A percentile compares a stretch with the other conserved stretches of the same genome.
Evolutionary conservation across 2,797 vertebrate species (phyloP).

Genomic region (Lepilemur septentrionalis): DNA sequence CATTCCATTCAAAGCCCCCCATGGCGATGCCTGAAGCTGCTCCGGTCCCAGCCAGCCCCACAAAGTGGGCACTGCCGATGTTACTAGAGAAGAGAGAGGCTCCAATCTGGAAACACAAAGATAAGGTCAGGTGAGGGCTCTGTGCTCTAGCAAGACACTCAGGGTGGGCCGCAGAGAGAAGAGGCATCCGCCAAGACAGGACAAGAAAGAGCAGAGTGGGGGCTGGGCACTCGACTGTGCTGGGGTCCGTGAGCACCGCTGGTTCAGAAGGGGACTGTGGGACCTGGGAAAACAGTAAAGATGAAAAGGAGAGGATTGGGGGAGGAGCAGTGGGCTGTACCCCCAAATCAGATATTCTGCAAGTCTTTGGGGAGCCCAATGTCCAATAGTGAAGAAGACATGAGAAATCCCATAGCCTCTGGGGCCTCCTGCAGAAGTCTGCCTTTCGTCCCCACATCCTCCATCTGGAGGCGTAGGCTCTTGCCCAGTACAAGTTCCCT

Average conservation of each 20-base stretch:
- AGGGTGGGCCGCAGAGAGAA: background rate
- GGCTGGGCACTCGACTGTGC: background rate
- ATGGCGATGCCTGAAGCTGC: constrained; percentile 92
- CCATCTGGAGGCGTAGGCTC: background rate
- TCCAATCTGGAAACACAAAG: constrained; percentile 89
- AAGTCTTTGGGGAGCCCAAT: background rate
- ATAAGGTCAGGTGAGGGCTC: background rate
- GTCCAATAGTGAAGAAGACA: background rate
- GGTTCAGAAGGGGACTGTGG: background rate
- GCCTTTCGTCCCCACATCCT: background rate
- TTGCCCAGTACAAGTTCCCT: background rate
- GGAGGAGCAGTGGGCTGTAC: background rate
- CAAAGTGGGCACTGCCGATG: constrained; percentile 96
- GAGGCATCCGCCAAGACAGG: background rate
- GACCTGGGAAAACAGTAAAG: background rate
- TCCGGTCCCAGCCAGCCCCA: constrained; percentile 95
- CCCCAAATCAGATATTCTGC: background rate
- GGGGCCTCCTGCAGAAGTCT: background rate
- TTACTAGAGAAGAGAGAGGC: constrained; percentile 98
- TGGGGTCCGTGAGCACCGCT: background rate
- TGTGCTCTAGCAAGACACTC: background rate
- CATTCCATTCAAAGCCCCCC: constrained; percentile 96
- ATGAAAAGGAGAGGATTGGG: background rate
- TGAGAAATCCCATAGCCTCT: background rate
- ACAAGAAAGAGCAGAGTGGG: background rate